These are phyloP conservation scores for Lophura nycthemera DNA, from an alignment of 2,113 vertebrate species.

Conservation along the genomic window DNA sequence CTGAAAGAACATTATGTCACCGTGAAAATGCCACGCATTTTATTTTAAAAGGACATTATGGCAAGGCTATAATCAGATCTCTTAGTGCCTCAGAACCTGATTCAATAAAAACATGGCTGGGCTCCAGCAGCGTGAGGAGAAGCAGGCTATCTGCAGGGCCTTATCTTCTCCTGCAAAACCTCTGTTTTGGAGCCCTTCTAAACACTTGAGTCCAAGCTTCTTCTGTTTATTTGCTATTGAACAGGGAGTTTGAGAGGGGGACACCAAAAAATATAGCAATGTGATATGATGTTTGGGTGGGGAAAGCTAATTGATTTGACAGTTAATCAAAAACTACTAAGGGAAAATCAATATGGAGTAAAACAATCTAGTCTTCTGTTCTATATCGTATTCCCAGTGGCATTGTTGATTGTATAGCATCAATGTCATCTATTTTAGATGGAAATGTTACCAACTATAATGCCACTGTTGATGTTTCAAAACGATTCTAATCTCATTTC, in stretches of 20 bases:
- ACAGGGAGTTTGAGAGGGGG: background rate
- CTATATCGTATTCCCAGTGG: constrained; percentile 59
- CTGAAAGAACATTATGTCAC: constrained; percentile 29
- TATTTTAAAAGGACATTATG: constrained; percentile 59
- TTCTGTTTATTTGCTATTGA: background rate
- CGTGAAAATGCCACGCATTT: constrained; percentile 34
- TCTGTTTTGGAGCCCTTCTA: background rate
- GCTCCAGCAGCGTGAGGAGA: constrained; percentile 42
- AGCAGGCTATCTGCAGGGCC: constrained; percentile 13
- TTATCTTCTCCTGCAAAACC: constrained; percentile 31
- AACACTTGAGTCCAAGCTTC: background rate
- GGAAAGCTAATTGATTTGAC: constrained; percentile 68
- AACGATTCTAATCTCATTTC: constrained; percentile 80
- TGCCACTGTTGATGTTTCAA: constrained; percentile 80
- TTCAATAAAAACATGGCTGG: constrained; percentile 59
- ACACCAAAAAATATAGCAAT: background rate
- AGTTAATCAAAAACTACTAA: constrained; percentile 71
- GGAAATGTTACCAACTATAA: constrained; percentile 75
- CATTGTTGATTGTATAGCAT: constrained; percentile 74
- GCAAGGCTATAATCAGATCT: constrained; percentile 59
- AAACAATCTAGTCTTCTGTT: constrained; percentile 69
- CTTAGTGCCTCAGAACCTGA: constrained; percentile 59
- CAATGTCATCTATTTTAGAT: constrained; percentile 75
- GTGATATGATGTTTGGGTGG: constrained; percentile 59
- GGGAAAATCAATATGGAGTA: constrained; percentile 67